Percentiles rank a stretch among this genome's conserved stretches.
Conservation (phyloP, 2,113 vertebrate genomes). For the Eupsittula cactorum region DNA sequence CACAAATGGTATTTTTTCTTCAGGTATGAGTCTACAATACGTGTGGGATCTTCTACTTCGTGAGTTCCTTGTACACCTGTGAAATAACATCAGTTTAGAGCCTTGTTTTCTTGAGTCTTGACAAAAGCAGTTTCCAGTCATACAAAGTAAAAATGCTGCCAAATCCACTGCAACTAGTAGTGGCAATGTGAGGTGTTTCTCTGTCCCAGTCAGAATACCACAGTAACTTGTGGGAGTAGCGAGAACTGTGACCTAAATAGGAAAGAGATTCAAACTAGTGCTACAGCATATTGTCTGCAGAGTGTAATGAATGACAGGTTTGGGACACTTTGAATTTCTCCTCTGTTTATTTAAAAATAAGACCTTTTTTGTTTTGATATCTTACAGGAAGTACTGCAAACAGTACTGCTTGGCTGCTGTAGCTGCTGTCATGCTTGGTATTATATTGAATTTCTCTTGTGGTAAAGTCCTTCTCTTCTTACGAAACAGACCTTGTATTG, state of each 20-base stretch:
- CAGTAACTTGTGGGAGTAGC: not conserved
- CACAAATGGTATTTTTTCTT: not conserved
- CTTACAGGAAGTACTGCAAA: not conserved
- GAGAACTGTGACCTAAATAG: constrained; percentile 45
- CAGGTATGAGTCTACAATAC: not conserved
- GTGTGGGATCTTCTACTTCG: not conserved
- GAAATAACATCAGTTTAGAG: not conserved
- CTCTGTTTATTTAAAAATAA: not conserved
- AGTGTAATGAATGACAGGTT: constrained; percentile 15
- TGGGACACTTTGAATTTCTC: constrained; percentile 24
- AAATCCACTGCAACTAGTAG: fast-evolving
- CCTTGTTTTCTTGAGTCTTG: not conserved
- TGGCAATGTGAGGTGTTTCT: not conserved
- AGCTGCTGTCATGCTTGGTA: not conserved
- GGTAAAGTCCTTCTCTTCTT: not conserved
- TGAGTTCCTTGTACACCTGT: not conserved
- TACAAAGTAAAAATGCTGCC: not conserved
- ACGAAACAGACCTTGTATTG: fast-evolving
- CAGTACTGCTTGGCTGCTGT: not conserved
- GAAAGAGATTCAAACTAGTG: not conserved
- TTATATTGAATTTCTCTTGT: not conserved
- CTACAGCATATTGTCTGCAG: not conserved
- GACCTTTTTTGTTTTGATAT: not conserved
- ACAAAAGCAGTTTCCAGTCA: not conserved
- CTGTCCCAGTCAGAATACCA: not conserved